phyloP scores from a whole-genome alignment of 2,797 vertebrate genomes.

The Ptychobarbus kaznakovi region DNA sequence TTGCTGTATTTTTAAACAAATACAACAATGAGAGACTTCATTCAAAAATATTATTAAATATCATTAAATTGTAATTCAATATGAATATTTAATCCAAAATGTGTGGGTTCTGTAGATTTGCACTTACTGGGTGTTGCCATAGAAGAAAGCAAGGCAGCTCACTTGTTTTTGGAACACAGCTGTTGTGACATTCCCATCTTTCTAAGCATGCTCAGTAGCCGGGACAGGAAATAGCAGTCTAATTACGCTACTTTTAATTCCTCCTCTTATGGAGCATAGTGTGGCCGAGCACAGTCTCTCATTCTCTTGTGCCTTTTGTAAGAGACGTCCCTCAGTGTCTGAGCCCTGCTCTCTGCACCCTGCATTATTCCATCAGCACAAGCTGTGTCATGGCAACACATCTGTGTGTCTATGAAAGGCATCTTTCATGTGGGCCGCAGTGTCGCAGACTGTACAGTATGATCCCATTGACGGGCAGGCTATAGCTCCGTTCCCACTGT shows the following conservation, averaged over 20 bases:
- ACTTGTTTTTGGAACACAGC: neutral
- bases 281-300: slow-evolving; percentile 32
- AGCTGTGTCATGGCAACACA: slow-evolving; percentile 78
- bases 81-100: neutral
- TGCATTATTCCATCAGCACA: slow-evolving; percentile 55
- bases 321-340: slow-evolving; percentile 38
- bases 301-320: slow-evolving; percentile 42
- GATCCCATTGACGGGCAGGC: slow-evolving; percentile 47
- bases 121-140: neutral
- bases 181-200: slow-evolving; percentile 19
- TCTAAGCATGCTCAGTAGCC: slow-evolving; percentile 15
- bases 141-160: neutral
- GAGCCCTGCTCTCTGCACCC: slow-evolving; percentile 46
- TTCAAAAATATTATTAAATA: neutral
- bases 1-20: neutral
- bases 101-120: neutral
- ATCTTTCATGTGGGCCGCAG: slow-evolving; percentile 67
- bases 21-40: neutral
- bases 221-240: slow-evolving; percentile 48
- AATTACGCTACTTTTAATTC: slow-evolving; percentile 43
- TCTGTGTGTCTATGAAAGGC: slow-evolving; percentile 77
- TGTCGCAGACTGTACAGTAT: slow-evolving; percentile 52
- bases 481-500: slow-evolving; percentile 48
- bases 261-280: slow-evolving; percentile 34
- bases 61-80: neutral